Evolutionary conservation across 2,888 invertebrate genomes (phyloP), one percentile per base, ranked within the genome.

Genomic region (Sarcophaga rosellei): DNA sequence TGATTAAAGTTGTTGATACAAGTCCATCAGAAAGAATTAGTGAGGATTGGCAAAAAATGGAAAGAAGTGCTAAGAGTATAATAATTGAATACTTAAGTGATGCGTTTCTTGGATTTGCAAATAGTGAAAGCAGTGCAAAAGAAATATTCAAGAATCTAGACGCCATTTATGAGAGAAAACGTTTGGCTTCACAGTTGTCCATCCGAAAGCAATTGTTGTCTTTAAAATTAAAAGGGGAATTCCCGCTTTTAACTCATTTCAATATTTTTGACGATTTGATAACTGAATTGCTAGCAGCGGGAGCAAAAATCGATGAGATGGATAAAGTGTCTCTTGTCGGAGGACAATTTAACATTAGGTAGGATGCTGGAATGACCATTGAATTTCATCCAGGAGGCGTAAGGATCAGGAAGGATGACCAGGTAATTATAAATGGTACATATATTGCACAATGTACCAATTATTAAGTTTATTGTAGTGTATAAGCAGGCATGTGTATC

Each of bases 261-360:
- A 87, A 86, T 68, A 59, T 73, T 21, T 88, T 88, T 77, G 87
- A 88, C 59, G 84, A 88, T 6, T 65, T 88, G 17, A 78, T 88
- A 21, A 84, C 79, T 21, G 85, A 81, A 74, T 76, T 81, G 81
- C 23, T 80, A 3, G 84, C 77, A n/a, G 62, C 88, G n/a, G 86
- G 86, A n/a, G 88, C n/a, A n/a, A n/a, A n/a, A n/a, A n/a, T n/a
- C n/a, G n/a, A n/a, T n/a, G n/a, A n/a, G n/a, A n/a, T n/a, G 79
- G 84, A 85, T 15, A 87, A 85, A 69, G 84, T 87, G 35, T 84
- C 83, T 11, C 84, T 63, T 87, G 15, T 74, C 87, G 0, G 84
- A 84, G 47, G 68, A 72, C 4, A 79, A 76, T 61, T 62, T 84
- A 21, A 84, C 78, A 3, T 76, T 84, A 59, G 81, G 78, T 1